Conservation (phyloP, 2,113 vertebrate species). For the Hemiprocne comata region DNA sequence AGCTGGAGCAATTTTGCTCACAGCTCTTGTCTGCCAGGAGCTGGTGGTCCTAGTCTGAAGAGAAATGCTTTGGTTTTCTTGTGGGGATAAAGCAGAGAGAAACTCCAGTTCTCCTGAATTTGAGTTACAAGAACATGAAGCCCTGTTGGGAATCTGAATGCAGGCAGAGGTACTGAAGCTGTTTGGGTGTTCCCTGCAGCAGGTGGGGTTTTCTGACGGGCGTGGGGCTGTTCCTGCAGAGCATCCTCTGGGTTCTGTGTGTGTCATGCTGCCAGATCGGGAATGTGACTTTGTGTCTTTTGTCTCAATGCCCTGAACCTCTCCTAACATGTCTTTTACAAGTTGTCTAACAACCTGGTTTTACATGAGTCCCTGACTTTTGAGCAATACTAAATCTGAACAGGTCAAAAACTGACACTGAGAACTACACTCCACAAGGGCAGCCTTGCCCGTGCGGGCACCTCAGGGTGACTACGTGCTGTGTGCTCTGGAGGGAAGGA, state of each 20-base stretch:
- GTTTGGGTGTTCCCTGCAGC: background rate
- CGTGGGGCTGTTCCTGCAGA: background rate
- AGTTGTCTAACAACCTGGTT: background rate
- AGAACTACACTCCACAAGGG: background rate
- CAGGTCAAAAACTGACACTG: background rate
- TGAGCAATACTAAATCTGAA: background rate
- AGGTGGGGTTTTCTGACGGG: background rate
- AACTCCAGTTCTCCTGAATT: background rate
- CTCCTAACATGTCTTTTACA: background rate
- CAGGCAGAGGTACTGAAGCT: background rate
- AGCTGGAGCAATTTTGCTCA: background rate
- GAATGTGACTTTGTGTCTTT: background rate
- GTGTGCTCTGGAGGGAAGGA: background rate
- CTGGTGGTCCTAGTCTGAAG: background rate
- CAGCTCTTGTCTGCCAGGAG: background rate
- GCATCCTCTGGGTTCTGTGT: background rate
- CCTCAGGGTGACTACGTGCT: fast-evolving
- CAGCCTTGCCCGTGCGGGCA: background rate
- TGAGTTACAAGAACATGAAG: background rate
- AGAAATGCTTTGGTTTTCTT: background rate
- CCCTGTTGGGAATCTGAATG: background rate
- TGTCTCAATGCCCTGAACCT: background rate
- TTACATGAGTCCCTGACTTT: background rate
- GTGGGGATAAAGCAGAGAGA: background rate
- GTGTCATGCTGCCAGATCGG: background rate